These are phyloP conservation scores for Diploscapter pachys DNA, from an alignment of 1,140 invertebrate species.

Conservation along the genomic window DNA sequence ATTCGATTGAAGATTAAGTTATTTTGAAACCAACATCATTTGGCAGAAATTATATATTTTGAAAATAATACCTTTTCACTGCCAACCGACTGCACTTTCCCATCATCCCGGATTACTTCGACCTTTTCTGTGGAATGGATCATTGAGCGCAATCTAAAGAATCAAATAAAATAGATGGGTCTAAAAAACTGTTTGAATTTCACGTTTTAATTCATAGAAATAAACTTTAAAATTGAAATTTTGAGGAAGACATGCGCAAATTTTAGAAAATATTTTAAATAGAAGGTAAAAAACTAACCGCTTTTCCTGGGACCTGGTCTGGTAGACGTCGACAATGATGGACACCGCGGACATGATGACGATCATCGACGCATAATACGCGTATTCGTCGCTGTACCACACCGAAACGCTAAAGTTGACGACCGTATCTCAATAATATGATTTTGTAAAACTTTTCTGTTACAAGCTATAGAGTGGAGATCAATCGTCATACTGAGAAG, in stretches of 20 bases:
- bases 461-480: neutral
- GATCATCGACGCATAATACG: slow-evolving; percentile 79
- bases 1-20: neutral
- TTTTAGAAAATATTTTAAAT: neutral
- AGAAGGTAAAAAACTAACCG: slow-evolving; percentile 3
- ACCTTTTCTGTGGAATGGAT: slow-evolving; percentile 53
- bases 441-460: neutral
- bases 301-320: slow-evolving; percentile 69
- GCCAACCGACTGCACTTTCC: neutral
- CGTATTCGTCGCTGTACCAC: slow-evolving; percentile 65
- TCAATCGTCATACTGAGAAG: neutral
- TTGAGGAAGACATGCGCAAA: no score
- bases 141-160: slow-evolving; percentile 46
- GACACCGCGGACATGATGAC: slow-evolving; percentile 80
- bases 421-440: neutral
- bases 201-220: no score
- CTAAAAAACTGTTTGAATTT: neutral
- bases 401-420: slow-evolving; percentile 52
- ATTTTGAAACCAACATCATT: neutral
- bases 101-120: slow-evolving; percentile 49
- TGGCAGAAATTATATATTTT: neutral
- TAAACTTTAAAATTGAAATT: no score
- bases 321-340: slow-evolving; percentile 67
- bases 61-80: neutral
- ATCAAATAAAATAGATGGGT: neutral